Conservation (phyloP, 2,113 vertebrate genomes). For the Lipophrys pholis region DNA sequence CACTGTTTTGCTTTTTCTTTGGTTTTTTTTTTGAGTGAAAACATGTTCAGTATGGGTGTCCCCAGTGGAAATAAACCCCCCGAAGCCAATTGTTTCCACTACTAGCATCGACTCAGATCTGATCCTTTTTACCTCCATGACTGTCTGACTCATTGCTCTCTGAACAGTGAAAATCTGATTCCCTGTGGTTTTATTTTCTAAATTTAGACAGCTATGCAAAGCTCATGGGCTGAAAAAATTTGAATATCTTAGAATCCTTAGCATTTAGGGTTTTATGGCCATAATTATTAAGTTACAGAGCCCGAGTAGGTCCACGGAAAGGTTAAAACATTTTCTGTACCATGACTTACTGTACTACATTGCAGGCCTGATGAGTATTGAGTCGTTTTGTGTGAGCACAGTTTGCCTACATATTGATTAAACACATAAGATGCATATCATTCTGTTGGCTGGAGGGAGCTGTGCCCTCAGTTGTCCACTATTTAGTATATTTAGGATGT, state of each 20-base stretch:
- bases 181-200: slow-evolving; percentile 51
- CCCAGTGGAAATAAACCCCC: slow-evolving; percentile 51
- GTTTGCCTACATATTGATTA: slow-evolving; percentile 19
- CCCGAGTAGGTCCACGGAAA: background rate
- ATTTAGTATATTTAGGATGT: slow-evolving; percentile 35
- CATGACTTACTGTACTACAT: slow-evolving; percentile 10
- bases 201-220: slow-evolving; percentile 55
- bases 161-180: slow-evolving; percentile 61
- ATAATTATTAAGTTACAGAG: slow-evolving; percentile 26
- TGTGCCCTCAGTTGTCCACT: background rate
- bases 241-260: slow-evolving; percentile 37
- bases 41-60: slow-evolving; percentile 50
- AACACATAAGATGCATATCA: slow-evolving; percentile 19
- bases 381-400: slow-evolving; percentile 26
- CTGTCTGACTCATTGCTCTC: slow-evolving; percentile 63
- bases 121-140: slow-evolving; percentile 62
- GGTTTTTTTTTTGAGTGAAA: slow-evolving; percentile 32
- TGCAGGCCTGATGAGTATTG: slow-evolving; percentile 7
- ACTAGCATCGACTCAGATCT: slow-evolving; percentile 57
- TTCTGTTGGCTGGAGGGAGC: slow-evolving; percentile 18
- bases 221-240: slow-evolving; percentile 42
- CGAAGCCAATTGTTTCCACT: slow-evolving; percentile 46
- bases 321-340: slow-evolving; percentile 24
- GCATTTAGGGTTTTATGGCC: slow-evolving; percentile 29
- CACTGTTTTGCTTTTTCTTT: slow-evolving; percentile 19